A percentile compares a stretch with the other conserved stretches of the same genome.
These are phyloP conservation scores for Hyles lineata DNA, from an alignment of 2,888 invertebrate species.

Conservation along the genomic window DNA sequence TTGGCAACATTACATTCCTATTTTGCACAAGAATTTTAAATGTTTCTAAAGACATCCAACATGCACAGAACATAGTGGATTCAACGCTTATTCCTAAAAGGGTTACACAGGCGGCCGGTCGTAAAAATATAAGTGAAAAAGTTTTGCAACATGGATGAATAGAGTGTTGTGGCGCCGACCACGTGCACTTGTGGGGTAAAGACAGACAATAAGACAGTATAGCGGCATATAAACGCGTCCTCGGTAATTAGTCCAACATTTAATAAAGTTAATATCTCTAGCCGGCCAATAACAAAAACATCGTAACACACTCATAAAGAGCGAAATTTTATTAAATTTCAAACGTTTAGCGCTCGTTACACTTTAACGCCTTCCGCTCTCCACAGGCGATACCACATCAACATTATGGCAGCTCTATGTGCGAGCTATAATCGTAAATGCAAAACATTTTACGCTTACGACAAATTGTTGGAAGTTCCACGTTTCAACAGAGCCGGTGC, in stretches of 20 bases:
- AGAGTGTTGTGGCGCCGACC: too few species aligned
- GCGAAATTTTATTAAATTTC: conserved; percentile 23
- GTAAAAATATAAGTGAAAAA: too few species aligned
- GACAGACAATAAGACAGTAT: background rate
- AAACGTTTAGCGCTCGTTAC: conserved; percentile 25
- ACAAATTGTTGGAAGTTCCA: conserved; percentile 44
- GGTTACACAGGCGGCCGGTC: too few species aligned
- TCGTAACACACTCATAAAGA: conserved; percentile 17
- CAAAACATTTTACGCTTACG: conserved; percentile 48
- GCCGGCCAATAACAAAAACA: conserved; percentile 21
- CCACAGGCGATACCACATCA: conserved; percentile 24
- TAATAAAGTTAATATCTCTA: conserved; percentile 16
- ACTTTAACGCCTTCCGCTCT: conserved; percentile 26
- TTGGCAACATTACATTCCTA: too few species aligned
- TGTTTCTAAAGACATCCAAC: too few species aligned
- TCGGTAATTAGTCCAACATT: conserved; percentile 18
- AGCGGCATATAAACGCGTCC: background rate
- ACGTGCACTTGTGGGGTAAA: too few species aligned
- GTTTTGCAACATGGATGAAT: too few species aligned
- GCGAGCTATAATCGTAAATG: conserved; percentile 24
- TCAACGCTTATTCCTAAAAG: too few species aligned
- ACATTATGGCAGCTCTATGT: conserved; percentile 24
- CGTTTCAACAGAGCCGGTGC: background rate
- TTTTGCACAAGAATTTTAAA: too few species aligned
- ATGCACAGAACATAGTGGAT: too few species aligned